A percentile compares a stretch with the other conserved stretches of the same genome.
Conservation (phyloP, 2,113 vertebrate species). For the Microtus ochrogaster region DNA sequence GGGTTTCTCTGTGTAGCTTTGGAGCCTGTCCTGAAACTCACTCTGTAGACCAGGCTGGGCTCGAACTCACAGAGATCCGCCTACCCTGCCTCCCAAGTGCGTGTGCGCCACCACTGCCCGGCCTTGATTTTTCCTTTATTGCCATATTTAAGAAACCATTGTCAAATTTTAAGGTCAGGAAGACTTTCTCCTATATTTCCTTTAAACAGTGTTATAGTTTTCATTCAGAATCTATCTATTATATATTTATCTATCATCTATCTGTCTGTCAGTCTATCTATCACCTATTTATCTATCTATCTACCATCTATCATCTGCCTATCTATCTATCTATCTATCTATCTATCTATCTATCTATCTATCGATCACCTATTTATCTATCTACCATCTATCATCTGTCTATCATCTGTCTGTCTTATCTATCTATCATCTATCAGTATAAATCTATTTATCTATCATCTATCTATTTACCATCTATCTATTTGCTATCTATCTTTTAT, state of each 20-base stretch:
- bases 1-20: no score
- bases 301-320: background rate
- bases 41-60: no score
- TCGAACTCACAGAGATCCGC: no score
- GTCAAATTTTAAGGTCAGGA: background rate
- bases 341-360: background rate
- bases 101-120: no score
- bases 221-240: background rate
- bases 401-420: no score
- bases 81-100: no score
- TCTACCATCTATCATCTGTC: background rate
- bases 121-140: background rate
- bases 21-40: no score
- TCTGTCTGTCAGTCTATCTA: background rate
- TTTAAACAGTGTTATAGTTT: background rate
- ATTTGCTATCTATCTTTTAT: no score
- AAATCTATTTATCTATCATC: background rate
- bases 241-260: background rate
- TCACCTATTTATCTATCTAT: background rate
- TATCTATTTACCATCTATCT: background rate
- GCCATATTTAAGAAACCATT: conserved; percentile 15
- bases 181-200: background rate
- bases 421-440: background rate
- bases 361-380: no score
- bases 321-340: background rate